These are phyloP conservation scores for Thryonomys swinderianus DNA, from an alignment of 2,113 vertebrate genomes.

Conservation along the genomic window DNA sequence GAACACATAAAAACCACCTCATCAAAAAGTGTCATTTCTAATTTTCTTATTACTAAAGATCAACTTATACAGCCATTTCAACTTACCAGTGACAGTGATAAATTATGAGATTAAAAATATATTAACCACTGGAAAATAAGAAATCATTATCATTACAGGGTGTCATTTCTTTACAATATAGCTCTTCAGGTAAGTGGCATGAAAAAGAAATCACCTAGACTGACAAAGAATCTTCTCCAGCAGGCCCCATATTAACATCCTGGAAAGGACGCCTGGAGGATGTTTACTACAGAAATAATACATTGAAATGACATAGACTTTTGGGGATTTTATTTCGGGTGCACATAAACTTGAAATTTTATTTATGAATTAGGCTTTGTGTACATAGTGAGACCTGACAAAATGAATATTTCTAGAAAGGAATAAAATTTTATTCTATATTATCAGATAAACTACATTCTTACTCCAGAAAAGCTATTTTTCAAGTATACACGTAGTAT, in stretches of 20 bases:
- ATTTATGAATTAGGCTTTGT: not conserved
- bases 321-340: not conserved
- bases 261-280: not conserved
- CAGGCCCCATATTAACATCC: not conserved
- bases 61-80: not conserved
- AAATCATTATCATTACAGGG: not conserved
- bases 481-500: not conserved
- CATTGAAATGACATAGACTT: not conserved
- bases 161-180: not conserved
- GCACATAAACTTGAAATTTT: not conserved
- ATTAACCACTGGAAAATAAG: slow-evolving; percentile 7
- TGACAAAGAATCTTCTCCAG: not conserved
- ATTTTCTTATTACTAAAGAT: not conserved
- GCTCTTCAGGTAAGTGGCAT: not conserved
- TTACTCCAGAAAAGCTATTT: not conserved
- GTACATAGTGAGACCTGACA: not conserved
- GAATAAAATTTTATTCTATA: not conserved
- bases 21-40: not conserved
- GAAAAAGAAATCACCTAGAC: not conserved
- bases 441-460: not conserved
- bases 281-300: not conserved
- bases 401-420: not conserved
- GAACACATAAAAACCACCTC: not conserved
- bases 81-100: not conserved
- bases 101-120: slow-evolving; percentile 32